Conservation (phyloP, 2,888 invertebrate genomes). For the Conus canariensis region DNA sequence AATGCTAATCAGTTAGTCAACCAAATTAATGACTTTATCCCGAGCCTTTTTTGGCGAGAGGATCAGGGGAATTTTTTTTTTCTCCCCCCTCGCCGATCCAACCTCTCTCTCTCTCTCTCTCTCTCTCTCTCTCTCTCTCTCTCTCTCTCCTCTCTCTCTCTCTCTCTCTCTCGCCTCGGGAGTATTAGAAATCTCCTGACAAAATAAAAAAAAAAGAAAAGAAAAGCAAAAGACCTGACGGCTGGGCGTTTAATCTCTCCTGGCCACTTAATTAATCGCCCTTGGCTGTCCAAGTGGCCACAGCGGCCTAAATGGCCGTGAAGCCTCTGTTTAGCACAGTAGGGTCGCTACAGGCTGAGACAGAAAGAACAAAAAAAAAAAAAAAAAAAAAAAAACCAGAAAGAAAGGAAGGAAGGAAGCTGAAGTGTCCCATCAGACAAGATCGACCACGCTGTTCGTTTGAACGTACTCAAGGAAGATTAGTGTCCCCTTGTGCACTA, state of each 20-base stretch:
- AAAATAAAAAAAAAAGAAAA: no score
- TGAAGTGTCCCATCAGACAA: background rate
- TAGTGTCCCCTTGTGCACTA: background rate
- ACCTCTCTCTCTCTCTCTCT: no score
- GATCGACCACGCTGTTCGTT: background rate
- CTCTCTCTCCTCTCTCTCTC: no score
- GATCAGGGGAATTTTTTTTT: background rate
- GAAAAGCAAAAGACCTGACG: background rate
- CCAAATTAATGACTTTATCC: background rate
- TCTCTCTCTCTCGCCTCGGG: background rate
- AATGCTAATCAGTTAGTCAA: background rate
- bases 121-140: no score
- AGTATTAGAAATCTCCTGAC: background rate
- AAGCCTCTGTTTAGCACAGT: background rate
- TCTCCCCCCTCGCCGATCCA: no score
- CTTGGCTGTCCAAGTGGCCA: background rate
- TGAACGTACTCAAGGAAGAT: background rate
- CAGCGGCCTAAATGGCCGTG: background rate
- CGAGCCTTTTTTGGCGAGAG: background rate
- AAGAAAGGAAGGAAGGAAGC: background rate
- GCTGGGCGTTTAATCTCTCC: background rate
- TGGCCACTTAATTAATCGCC: slow-evolving; percentile 15
- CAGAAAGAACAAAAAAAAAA: no score
- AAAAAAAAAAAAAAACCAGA: no score
- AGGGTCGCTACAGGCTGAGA: no score